Evolutionary conservation across 2,888 invertebrate species (phyloP).

Genomic region (Cylindroiulus punctatus): DNA sequence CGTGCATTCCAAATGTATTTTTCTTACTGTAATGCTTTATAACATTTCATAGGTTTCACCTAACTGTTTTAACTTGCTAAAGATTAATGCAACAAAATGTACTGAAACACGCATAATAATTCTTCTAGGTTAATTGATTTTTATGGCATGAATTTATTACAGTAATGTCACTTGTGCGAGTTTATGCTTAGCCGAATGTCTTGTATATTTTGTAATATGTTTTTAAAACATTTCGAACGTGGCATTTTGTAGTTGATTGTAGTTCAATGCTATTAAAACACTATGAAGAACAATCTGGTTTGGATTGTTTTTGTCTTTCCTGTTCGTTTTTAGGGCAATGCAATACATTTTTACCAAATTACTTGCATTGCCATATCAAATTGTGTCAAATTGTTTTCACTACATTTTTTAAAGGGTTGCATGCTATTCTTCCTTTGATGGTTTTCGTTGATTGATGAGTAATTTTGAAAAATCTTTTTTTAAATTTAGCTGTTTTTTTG

Average conservation of each 20-base stretch:
- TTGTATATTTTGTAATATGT: slow-evolving; percentile 18
- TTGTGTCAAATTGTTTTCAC: no score
- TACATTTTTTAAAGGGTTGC: no score
- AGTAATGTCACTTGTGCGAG: not conserved
- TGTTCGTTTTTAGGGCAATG: no score
- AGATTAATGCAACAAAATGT: not conserved
- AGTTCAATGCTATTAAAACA: not conserved
- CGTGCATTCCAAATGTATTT: slow-evolving; percentile 1
- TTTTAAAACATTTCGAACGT: not conserved
- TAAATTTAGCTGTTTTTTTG: no score
- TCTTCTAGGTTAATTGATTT: not conserved
- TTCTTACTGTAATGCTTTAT: not conserved
- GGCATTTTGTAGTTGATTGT: slow-evolving; percentile 2
- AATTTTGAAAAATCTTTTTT: no score
- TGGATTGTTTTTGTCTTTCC: no score
- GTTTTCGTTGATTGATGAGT: no score
- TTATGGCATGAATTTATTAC: not conserved
- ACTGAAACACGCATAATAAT: not conserved
- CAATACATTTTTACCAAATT: no score
- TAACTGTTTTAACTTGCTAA: not conserved
- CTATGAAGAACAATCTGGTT: no score
- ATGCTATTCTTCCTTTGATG: no score
- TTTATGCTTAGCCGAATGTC: not conserved
- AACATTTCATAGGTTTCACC: not conserved
- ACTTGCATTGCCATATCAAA: no score